phyloP scores from a whole-genome alignment of 2,113 vertebrate species.

The Trematomus loennbergii region DNA sequence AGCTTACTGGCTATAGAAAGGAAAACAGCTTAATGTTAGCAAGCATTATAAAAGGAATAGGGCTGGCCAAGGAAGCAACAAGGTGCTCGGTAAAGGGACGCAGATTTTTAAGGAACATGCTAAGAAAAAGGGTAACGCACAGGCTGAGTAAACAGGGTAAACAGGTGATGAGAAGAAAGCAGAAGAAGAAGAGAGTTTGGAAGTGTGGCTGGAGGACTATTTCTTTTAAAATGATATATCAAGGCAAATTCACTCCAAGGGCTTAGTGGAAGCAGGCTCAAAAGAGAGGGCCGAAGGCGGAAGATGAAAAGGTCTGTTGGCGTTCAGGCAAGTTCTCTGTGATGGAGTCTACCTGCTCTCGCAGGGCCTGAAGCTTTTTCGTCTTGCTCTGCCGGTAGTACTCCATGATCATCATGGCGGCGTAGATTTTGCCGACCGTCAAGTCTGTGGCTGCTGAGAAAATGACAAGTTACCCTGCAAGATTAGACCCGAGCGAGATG shows the following conservation, averaged over 20 bases:
- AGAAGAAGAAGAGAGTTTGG: neutral
- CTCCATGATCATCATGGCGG: slow-evolving; percentile 99
- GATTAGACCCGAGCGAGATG: slow-evolving; percentile 83
- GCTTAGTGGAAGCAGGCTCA: neutral
- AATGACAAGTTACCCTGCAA: slow-evolving; percentile 86
- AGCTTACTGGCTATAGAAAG: neutral
- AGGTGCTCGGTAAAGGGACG: slow-evolving; percentile 6
- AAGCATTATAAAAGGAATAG: slow-evolving; percentile 19
- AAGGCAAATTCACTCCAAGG: slow-evolving; percentile 10
- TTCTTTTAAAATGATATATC: too few relatives aligned
- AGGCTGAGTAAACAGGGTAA: slow-evolving; percentile 1
- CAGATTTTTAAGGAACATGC: slow-evolving; percentile 39
- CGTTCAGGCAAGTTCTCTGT: slow-evolving; percentile 25
- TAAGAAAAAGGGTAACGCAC: neutral
- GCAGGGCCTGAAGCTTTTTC: slow-evolving; percentile 91
- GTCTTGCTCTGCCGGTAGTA: slow-evolving; percentile 96
- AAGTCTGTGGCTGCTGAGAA: slow-evolving; percentile 93
- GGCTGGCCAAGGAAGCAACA: neutral
- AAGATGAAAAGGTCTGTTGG: neutral
- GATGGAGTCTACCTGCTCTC: slow-evolving; percentile 88
- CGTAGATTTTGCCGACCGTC: slow-evolving; percentile 94
- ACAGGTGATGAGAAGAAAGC: neutral
- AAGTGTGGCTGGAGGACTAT: neutral
- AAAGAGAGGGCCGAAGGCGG: neutral
- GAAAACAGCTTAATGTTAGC: neutral